Conservation (phyloP, 2,797 vertebrate genomes). For the Anolis apletophallus region DNA sequence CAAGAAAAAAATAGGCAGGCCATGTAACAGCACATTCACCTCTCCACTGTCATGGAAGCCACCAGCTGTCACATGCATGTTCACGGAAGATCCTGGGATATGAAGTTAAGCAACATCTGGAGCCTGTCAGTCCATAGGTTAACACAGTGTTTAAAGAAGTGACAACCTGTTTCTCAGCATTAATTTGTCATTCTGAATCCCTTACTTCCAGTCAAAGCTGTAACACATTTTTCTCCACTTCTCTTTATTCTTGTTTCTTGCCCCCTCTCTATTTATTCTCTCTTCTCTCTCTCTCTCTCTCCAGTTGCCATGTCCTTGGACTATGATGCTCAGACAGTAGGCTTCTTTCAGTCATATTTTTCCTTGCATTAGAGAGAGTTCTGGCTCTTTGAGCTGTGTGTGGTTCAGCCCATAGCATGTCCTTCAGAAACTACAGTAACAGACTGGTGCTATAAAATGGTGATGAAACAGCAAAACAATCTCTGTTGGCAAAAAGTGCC, state of each 20-base stretch:
- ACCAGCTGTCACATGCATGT: too few relatives aligned
- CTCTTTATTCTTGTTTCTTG: not conserved
- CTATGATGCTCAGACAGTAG: not conserved
- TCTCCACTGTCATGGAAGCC: too few relatives aligned
- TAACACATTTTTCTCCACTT: not conserved
- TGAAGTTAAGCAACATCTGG: too few relatives aligned
- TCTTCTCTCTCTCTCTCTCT: too few relatives aligned
- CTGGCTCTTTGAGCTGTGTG: conserved; percentile 15
- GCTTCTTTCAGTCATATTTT: not conserved
- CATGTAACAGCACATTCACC: too few relatives aligned
- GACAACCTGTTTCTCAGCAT: not conserved
- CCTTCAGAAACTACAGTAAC: not conserved
- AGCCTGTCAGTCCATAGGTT: not conserved
- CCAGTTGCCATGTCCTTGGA: not conserved
- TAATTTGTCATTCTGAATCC: too few relatives aligned
- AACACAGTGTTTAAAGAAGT: not conserved
- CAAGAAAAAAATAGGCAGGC: too few relatives aligned
- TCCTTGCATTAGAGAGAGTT: conserved; percentile 1
- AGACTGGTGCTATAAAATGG: not conserved
- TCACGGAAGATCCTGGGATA: too few relatives aligned
- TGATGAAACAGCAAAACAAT: conserved; percentile 33
- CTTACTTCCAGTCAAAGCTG: not conserved
- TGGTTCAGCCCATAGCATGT: conserved; percentile 26
- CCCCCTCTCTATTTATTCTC: not conserved
- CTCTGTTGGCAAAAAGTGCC: not conserved